These are phyloP conservation scores for Achroia grisella DNA, from an alignment of 1,140 invertebrate species.

Conservation along the genomic window DNA sequence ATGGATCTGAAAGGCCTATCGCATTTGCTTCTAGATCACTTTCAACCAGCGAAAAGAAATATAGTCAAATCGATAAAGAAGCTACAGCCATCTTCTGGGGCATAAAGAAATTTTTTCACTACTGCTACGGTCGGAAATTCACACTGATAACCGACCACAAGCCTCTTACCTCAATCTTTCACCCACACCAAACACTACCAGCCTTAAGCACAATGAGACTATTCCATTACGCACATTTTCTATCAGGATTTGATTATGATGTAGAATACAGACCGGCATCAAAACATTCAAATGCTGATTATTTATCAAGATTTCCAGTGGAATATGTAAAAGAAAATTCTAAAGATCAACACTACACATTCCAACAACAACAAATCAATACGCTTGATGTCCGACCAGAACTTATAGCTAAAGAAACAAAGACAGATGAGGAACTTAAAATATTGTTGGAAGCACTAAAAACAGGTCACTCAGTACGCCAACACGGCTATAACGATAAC, in stretches of 20 bases:
- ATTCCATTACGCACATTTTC: constrained; percentile 35
- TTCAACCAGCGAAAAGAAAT: background rate
- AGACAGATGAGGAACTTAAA: background rate
- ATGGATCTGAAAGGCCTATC: constrained; percentile 5
- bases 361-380: constrained; percentile 13
- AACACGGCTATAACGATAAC: no score
- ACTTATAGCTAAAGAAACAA: background rate
- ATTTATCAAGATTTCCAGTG: constrained; percentile 9
- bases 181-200: no score
- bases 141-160: constrained; percentile 71
- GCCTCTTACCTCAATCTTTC: constrained; percentile 52
- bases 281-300: constrained; percentile 6
- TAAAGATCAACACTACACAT: constrained; percentile 3
- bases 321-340: background rate
- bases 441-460: constrained; percentile 18
- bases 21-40: constrained; percentile 7
- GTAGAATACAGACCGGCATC: constrained; percentile 27
- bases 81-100: no score
- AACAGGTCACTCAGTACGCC: no score
- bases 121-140: no score
- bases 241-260: constrained; percentile 31
- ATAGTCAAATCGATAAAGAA: constrained; percentile 14
- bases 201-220: constrained; percentile 37
- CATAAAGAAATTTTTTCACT: constrained; percentile 12
- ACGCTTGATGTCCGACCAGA: background rate